Percentiles rank a stretch among this genome's conserved stretches.
Evolutionary conservation across 2,113 vertebrate species (phyloP).

Genomic region (human (Homo sapiens)): DNA sequence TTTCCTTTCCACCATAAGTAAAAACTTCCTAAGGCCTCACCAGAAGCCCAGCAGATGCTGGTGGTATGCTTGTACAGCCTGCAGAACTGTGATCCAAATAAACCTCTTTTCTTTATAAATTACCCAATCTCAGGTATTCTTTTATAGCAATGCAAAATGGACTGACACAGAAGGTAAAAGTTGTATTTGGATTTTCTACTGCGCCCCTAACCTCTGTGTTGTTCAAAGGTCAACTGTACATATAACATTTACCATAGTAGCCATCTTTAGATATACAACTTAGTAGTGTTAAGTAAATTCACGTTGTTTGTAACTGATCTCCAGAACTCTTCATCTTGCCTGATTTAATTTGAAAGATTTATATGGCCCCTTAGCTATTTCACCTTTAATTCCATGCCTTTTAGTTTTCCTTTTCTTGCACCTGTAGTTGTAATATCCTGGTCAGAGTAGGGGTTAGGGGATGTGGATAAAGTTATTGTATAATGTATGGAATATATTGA

Average conservation of each 20-base stretch:
- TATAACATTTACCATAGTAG: neutral
- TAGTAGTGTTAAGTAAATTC: neutral
- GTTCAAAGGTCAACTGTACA: neutral
- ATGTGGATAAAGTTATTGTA: neutral
- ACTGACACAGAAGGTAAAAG: neutral
- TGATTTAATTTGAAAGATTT: conserved; percentile 5
- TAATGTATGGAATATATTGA: neutral
- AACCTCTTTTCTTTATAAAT: no score
- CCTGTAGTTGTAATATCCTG: neutral
- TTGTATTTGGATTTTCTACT: neutral
- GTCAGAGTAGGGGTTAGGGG: neutral
- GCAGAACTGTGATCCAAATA: no score
- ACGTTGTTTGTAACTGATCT: neutral
- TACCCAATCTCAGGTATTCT: no score
- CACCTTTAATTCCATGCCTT: neutral
- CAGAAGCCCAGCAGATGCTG: no score
- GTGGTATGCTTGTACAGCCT: no score
- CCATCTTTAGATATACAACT: neutral
- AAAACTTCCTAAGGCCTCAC: no score
- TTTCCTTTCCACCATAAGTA: no score
- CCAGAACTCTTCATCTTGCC: neutral
- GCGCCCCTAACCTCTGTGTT: neutral
- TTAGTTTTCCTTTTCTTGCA: neutral
- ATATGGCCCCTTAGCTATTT: neutral
- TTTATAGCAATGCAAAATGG: no score